Evolutionary conservation across 2,113 vertebrate genomes (phyloP), one percentile per base, ranked within the genome.

Genomic region (Ia io): DNA sequence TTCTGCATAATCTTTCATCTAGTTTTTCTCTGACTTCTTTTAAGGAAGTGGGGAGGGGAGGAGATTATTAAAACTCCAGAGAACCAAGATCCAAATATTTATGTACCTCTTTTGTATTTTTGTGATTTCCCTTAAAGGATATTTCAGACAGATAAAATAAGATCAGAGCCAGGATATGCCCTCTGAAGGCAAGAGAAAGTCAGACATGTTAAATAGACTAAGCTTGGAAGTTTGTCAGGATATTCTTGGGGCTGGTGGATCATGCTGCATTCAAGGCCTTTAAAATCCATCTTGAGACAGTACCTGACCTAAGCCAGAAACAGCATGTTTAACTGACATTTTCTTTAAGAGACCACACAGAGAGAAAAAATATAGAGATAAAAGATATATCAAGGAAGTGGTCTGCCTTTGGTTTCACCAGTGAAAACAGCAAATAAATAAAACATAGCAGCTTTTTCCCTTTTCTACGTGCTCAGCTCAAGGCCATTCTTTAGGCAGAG

Each of bases 301-400:
- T 37, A 22, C 13, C 92, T n/a, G 32, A 85, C 7, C 93, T 94
- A 80, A 91, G 53, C 80, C 80, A 40, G 30, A 78, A 96, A 42
- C 44, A 91, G 44, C 17, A 20, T 30, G 16, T 69, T 95, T 92
- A 92, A 96, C 83, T 97, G 65, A 32, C 86, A 56, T 93, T 97
- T 97, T 56, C 82, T 97, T 97, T 96, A 97, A 97, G 73, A 96
- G 95, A 97, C 71, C 94, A 95, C 95, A 80, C 13, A 1, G 35
- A 93, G 88, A 90, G 47, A 32, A 92, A 96, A 94, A 67, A 67
- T n/a, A 61, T 28, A 61, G 59, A 61, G 23, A 61, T 35, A 42
- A 61, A 90, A 87, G 37, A 90, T 79, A 76, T 32, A 80, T 20
- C 0, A 74, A 90, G 85, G 77, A 96, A 95, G 88, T 95, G 56